Base-by-base conservation (phyloP, 2,888 invertebrate genomes). In the Chironomus riparius region DNA sequence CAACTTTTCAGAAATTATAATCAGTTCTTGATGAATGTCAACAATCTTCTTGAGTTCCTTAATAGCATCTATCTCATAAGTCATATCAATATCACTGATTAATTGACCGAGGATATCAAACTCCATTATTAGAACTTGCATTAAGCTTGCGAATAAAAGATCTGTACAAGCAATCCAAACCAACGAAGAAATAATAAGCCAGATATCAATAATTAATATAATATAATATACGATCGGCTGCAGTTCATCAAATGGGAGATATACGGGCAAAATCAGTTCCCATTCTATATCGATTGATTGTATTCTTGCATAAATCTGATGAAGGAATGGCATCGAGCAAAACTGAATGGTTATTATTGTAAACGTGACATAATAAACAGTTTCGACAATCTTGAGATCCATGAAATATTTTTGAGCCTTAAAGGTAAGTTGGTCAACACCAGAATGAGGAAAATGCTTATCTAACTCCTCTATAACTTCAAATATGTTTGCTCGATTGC, bases 401-500 rank as follows among this genome's bases (percentile, higher is more conserved):
- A n/a, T n/a, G n/a, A 50, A 50, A 15, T 50, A 50, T 3, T 50
- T 50, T 2, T n/a, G 5, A 50, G 15, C 15, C 2, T 50, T 50
- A n/a, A n/a, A n/a, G 4, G 3, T n/a, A n/a, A 50, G 15, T 6
- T 50, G 50, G 15, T 50, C 50, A 15, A n/a, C 5, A 1, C 50
- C 50, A 15, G 50, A 50, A 5, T 50, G 13, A 5, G 50, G 50
- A 50, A 15, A 50, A 6, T 50, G 2, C n/a, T 50, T n/a, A 2
- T 50, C 50, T 1, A 50, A 5, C 15, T 1, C 15, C 4, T 2
- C n/a, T 3, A 50, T 50, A n/a, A 50, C n/a, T 13, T n/a, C n/a
- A n/a, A 0, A 2, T 0, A 50, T 3, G 0, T n/a, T n/a, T 5
- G n/a, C 4, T 3, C n/a, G 2, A n/a, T 50, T 6, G n/a, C 3